Base-by-base conservation (phyloP, 2,113 vertebrate species). In the Otis tarda region DNA sequence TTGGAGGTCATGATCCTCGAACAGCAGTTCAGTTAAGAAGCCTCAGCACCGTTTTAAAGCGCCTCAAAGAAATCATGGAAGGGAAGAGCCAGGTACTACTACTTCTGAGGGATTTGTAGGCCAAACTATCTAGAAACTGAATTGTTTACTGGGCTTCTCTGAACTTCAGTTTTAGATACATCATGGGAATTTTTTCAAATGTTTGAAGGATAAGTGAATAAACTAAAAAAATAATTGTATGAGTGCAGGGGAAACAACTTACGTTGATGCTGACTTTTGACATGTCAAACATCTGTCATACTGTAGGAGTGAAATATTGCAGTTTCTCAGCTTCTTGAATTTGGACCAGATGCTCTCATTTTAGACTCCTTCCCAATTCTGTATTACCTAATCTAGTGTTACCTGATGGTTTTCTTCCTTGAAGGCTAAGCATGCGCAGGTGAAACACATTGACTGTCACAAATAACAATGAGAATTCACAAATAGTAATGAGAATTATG, bases 41-140 rank as follows among this genome's bases (percentile, higher is more conserved):
- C 82, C 98, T 98, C 92, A 98, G 98, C 93, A 99, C 99, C 4
- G 99, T 99, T 53, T 97, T 99, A 93, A 99, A 99, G 97, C 98
- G 99, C 47, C 98, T 99, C 77, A 99, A 99, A 97, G 99, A 99
- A 96, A 99, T 99, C 93, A 99, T 99, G 99, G 99, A 99, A 95
- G 99, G 99, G 67, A 99, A 98, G 97, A 99, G 99, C 92, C 99
- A 99, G 99, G 99, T 99, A 98, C 47, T 99, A 98, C 47, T 90
- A 6, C 31, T 45, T 68, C 19, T 41, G 43, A 35, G 37, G 17
- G 22, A 64, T 82, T 91, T 91, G 22, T 49, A 43, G 52, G 33
- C n/a, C 17, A 59, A 82, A 37, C 65, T 22, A 4, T 67, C 10
- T 75, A 47, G 71, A 67, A 77, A 45, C 24, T 23, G 30, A 41